Evolutionary conservation across 2,888 invertebrate genomes (phyloP), one percentile per base, ranked within the genome.

Genomic region (Mamestra brassicae): DNA sequence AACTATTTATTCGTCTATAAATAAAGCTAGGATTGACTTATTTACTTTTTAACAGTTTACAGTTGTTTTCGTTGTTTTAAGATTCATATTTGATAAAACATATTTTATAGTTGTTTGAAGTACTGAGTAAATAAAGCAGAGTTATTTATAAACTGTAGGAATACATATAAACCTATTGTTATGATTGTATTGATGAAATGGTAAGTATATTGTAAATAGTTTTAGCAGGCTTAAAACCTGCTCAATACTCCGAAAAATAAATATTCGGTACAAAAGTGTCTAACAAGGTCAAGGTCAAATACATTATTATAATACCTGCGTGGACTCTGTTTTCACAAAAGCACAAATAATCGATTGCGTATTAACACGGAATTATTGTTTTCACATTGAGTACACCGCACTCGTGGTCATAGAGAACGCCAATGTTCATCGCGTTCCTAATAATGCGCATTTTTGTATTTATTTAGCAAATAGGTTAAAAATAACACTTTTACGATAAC

Each of bases 1-100:
- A 26, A 26, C 26, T 26, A 60, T 60, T 76, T 71, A 55, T 57
- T 66, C 38, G 15, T 52, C 17, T 7, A 36, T 13, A 64, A 55
- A 70, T 60, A 54, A 13, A 57, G 8, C 5, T 50, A 42, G 55
- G 58, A 71, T 64, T 73, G 60, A 76, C 71, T 61, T 55, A 57
- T 55, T 13, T 52, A 55, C 34, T 57, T 47, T 61, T 15, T 36
- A 3, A 50, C 34, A 58, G 42, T 76, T 50, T 26, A 42, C 15
- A 65, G 66, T 10, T 50, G 15, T 50, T 62, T 42, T 47, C 62
- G 11, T 36, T 38, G 11, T n/a, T 54, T 55, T 42, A 6, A 45
- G 36, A 17, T 26, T 61, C 55, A 10, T 63, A 47, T 13, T 50
- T 57, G 6, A 50, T 60, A 26, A 36, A 55, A 38, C 34, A 55